These are phyloP conservation scores for Dendrocincla fuliginosa DNA, from an alignment of 2,797 vertebrate species.

Conservation along the genomic window DNA sequence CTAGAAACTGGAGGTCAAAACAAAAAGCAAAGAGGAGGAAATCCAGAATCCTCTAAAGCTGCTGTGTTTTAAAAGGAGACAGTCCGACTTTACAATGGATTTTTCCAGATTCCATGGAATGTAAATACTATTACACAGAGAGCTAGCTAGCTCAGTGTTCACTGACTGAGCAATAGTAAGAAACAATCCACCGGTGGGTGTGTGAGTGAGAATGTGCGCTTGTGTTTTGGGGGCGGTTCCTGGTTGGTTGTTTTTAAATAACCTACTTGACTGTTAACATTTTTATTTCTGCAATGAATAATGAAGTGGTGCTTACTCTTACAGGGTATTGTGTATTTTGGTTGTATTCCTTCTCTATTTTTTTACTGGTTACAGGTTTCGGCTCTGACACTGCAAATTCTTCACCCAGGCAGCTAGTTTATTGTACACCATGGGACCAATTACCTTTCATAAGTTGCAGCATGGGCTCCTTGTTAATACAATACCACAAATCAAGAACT, in stretches of 20 bases:
- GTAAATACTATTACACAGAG: background rate
- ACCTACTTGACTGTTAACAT: background rate
- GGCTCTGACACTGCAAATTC: background rate
- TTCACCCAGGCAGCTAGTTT: background rate
- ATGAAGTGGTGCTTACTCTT: background rate
- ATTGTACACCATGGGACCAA: background rate
- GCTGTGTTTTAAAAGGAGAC: background rate
- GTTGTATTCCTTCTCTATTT: background rate
- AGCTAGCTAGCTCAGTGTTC: background rate
- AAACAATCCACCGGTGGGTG: background rate
- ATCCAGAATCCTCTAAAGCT: background rate
- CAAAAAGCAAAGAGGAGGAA: background rate
- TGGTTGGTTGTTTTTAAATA: background rate
- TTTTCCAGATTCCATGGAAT: background rate
- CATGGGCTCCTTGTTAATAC: background rate
- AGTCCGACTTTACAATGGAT: background rate
- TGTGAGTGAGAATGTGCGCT: background rate
- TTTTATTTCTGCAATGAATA: background rate
- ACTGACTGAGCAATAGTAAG: background rate
- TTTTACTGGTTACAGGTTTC: background rate
- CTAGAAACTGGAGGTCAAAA: background rate
- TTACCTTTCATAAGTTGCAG: background rate
- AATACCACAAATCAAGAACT: background rate
- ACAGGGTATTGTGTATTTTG: background rate
- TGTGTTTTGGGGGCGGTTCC: background rate